Base-by-base conservation (phyloP, 2,888 invertebrate genomes). In the Amblyjoppa proteus region DNA sequence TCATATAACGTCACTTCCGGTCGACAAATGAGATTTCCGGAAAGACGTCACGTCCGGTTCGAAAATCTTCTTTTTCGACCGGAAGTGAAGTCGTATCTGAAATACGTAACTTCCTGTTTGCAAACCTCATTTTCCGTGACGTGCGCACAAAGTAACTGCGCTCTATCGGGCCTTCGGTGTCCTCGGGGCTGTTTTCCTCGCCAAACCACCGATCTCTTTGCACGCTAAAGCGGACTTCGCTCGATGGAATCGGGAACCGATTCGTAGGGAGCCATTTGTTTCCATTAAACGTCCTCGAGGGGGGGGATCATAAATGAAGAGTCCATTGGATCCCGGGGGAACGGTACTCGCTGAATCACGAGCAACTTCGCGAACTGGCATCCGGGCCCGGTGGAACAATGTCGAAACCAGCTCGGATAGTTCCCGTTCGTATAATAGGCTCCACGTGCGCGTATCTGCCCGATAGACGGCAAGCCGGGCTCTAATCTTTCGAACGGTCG, bases 371-470 rank as follows among this genome's bases (percentile, higher is more conserved):
- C 56, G 79, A 82, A 76, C 83, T 74, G 49, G 70, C 76, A 58
- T 66, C 49, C 31, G 34, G 51, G 51, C 51, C 45, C 70, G 73
- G 73, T 51, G 70, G 74, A 85, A 82, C 74, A 81, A 82, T 70
- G 78, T 76, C 74, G 56, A 75, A 74, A 73, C 68, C 77, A 61
- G 45, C 38, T 80, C 69, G 51, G 51, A 28, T 83, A 68, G 66
- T 56, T 76, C 16, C 71, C 68, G 71, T 71, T 75, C 51, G 64
- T 58, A 85, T 81, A 78, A 85, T 76, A 71, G 81, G 78, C 79
- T 82, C 64, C 13, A 83, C 85, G 85, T 83, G 82, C 49, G 66
- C 75, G 49, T 70, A 76, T 75, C 82, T 73, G 70, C 79, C 49
- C 85, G 66, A 70, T 38, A 78, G 71, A 68, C 31, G 41, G 58